phyloP scores from a whole-genome alignment of 2,113 vertebrate genomes.

The Eonycteris spelaea region DNA sequence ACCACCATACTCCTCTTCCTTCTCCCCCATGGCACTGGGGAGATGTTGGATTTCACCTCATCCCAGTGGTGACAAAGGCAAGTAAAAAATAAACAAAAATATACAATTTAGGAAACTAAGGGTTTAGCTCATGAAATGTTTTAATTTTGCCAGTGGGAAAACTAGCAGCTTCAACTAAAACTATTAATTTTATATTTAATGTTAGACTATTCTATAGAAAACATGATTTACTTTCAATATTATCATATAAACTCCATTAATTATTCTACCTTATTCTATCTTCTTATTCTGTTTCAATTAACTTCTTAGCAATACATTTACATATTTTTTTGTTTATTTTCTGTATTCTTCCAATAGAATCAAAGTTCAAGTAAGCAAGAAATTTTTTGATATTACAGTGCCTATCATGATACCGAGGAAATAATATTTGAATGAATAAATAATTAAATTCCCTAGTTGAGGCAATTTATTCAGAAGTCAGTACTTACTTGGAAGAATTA shows the following conservation, averaged over 20 bases:
- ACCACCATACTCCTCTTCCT: too few relatives aligned
- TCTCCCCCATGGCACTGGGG: too few relatives aligned
- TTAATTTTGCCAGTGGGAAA: neutral
- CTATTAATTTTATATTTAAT: neutral
- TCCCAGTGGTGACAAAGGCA: too few relatives aligned
- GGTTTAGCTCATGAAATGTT: neutral
- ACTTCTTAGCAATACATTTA: neutral
- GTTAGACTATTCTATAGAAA: neutral
- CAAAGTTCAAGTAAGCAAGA: neutral
- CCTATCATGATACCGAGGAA: neutral
- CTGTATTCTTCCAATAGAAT: neutral
- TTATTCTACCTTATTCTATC: neutral
- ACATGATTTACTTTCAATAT: neutral
- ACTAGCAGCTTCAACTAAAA: neutral
- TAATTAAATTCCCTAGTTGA: neutral
- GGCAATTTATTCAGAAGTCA: neutral
- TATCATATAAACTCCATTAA: neutral
- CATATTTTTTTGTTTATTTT: neutral
- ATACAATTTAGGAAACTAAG: neutral
- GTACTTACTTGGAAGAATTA: neutral
- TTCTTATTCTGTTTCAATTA: neutral
- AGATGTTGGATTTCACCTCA: too few relatives aligned
- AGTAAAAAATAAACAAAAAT: neutral
- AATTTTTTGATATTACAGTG: neutral
- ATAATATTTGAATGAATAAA: neutral